Percentiles rank a stretch among this genome's conserved stretches.
phyloP scores from a whole-genome alignment of 2,797 vertebrate genomes.

The Scyliorhinus canicula region DNA sequence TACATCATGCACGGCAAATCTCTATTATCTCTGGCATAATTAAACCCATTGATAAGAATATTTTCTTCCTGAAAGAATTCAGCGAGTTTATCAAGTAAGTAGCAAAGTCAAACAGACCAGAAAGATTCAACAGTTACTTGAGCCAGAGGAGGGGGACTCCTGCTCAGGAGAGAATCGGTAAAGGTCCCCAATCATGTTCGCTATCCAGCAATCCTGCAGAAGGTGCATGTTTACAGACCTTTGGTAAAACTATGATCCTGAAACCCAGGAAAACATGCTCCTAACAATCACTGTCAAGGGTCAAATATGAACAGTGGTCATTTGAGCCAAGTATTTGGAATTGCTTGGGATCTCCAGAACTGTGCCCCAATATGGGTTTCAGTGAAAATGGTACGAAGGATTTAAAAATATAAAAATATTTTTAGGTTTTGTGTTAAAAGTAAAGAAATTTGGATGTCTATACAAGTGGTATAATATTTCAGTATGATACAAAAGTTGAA shows the following conservation, averaged over 20 bases:
- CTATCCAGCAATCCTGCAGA: not conserved
- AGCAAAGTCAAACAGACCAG: not conserved
- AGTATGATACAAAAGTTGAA: not conserved
- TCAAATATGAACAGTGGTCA: not conserved
- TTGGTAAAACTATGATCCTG: not conserved
- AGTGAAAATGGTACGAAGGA: not conserved
- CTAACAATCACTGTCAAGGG: not conserved
- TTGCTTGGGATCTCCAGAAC: not conserved
- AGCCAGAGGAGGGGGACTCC: not conserved
- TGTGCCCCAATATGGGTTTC: not conserved
- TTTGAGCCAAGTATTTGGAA: not conserved
- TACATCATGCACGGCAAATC: not conserved
- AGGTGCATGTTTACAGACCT: not conserved
- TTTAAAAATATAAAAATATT: not conserved
- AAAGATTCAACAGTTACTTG: not conserved
- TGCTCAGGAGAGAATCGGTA: not conserved
- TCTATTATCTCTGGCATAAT: not conserved
- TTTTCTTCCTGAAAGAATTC: not conserved
- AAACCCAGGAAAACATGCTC: not conserved
- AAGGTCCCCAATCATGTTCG: not conserved
- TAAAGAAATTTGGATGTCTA: not conserved
- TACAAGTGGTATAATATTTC: not conserved
- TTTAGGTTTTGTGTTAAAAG: not conserved
- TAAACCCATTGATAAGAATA: not conserved
- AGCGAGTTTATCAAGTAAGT: not conserved